These are phyloP conservation scores for Pangasius larnaudii DNA, from an alignment of 2,797 vertebrate genomes.

Conservation along the genomic window DNA sequence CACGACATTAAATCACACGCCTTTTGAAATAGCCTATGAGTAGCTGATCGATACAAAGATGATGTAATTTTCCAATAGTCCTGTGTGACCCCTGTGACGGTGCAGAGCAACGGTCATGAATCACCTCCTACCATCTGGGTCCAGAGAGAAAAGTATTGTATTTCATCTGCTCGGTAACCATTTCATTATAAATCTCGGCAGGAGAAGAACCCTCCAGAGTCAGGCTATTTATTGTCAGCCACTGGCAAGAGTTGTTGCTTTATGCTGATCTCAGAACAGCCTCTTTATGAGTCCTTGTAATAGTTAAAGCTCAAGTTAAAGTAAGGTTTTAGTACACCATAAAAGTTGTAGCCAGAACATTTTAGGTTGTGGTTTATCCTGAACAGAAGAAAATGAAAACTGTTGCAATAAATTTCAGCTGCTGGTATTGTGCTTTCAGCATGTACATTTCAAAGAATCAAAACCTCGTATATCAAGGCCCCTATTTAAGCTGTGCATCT, in stretches of 20 bases:
- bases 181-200: constrained; percentile 57
- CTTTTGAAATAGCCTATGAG: constrained; percentile 55
- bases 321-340: constrained; percentile 20
- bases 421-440: background rate
- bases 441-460: constrained; percentile 3
- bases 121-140: constrained; percentile 48
- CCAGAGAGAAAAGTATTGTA: constrained; percentile 38
- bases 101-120: constrained; percentile 51
- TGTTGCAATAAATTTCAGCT: background rate
- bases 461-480: constrained; percentile 15
- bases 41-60: constrained; percentile 69
- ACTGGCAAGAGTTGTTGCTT: constrained; percentile 25
- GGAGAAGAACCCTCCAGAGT: constrained; percentile 36
- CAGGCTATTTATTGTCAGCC: constrained; percentile 53
- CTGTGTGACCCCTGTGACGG: constrained; percentile 53
- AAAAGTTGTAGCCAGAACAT: constrained; percentile 15
- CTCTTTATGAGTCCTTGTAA: constrained; percentile 28
- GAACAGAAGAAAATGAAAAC: background rate
- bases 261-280: constrained; percentile 54
- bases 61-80: constrained; percentile 68
- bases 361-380: constrained; percentile 14
- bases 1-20: constrained; percentile 31
- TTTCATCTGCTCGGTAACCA: constrained; percentile 56
- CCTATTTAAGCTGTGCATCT: constrained; percentile 15
- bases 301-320: constrained; percentile 30